A percentile compares a stretch with the other conserved stretches of the same genome.
phyloP scores from a whole-genome alignment of 2,113 vertebrate genomes.

The Caretta caretta region DNA sequence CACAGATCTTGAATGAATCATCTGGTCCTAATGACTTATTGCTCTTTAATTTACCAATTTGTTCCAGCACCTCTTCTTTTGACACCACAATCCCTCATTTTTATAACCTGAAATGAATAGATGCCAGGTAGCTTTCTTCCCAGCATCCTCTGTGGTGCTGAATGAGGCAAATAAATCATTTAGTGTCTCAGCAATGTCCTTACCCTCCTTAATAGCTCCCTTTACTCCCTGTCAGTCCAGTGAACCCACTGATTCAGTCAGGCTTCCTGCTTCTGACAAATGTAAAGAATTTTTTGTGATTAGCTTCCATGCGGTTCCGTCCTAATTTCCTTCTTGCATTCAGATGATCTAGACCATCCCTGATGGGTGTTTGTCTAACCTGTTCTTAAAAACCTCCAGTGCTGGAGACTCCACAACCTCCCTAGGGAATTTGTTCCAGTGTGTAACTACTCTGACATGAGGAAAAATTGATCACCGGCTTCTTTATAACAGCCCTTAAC shows the following conservation, averaged over 20 bases:
- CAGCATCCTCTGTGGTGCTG: neutral
- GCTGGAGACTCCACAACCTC: neutral
- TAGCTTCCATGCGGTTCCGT: constrained; percentile 32
- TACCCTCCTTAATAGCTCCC: neutral
- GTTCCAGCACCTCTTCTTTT: neutral
- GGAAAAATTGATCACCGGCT: neutral
- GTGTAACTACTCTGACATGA: neutral
- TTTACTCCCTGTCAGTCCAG: neutral
- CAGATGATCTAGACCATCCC: neutral
- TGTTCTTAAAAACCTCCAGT: neutral
- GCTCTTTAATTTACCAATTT: neutral
- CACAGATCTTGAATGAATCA: constrained; percentile 36
- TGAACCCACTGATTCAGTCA: neutral
- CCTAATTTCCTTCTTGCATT: constrained; percentile 60
- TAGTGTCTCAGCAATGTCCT: neutral
- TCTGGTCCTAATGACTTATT: neutral
- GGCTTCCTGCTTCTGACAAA: neutral
- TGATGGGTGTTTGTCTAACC: neutral
- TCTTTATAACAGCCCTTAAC: neutral
- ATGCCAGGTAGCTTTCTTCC: neutral
- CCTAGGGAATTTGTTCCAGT: neutral
- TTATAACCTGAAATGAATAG: constrained; percentile 8
- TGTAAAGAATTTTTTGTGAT: neutral
- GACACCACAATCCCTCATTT: neutral
- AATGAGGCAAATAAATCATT: neutral